Evolutionary conservation across 2,113 vertebrate species (phyloP).

Genomic region (Gymnorhina tibicen): DNA sequence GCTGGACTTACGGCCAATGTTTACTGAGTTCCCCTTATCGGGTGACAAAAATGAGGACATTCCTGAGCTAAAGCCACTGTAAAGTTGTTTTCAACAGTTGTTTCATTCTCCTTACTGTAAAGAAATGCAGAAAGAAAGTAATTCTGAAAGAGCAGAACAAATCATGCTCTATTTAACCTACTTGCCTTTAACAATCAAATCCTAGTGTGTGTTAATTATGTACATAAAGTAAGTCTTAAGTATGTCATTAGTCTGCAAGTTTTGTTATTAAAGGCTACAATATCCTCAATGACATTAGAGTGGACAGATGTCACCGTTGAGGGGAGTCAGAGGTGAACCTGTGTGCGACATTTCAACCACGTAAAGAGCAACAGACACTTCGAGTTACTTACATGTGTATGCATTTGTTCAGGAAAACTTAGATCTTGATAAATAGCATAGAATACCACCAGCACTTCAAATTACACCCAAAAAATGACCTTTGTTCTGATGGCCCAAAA

Average conservation of each 20-base stretch:
- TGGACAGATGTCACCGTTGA: neutral
- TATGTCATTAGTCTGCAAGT: neutral
- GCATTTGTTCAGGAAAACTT: neutral
- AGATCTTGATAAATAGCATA: neutral
- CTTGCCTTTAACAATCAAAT: neutral
- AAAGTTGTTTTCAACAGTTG: neutral
- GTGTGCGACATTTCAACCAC: neutral
- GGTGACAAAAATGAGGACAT: neutral
- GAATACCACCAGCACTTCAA: neutral
- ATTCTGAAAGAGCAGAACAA: neutral
- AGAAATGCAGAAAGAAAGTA: neutral
- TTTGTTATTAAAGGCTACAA: neutral
- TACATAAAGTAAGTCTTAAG: neutral
- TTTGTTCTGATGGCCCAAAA: neutral
- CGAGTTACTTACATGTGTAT: neutral
- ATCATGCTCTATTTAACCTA: neutral
- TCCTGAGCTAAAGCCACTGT: neutral
- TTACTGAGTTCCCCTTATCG: neutral
- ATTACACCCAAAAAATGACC: neutral
- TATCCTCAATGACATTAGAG: neutral
- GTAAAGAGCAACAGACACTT: neutral
- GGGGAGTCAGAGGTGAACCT: neutral
- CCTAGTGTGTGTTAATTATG: neutral
- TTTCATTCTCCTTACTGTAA: neutral
- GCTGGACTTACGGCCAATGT: neutral